Base-by-base conservation (phyloP, 2,113 vertebrate genomes). In the Rhinoderma darwinii region DNA sequence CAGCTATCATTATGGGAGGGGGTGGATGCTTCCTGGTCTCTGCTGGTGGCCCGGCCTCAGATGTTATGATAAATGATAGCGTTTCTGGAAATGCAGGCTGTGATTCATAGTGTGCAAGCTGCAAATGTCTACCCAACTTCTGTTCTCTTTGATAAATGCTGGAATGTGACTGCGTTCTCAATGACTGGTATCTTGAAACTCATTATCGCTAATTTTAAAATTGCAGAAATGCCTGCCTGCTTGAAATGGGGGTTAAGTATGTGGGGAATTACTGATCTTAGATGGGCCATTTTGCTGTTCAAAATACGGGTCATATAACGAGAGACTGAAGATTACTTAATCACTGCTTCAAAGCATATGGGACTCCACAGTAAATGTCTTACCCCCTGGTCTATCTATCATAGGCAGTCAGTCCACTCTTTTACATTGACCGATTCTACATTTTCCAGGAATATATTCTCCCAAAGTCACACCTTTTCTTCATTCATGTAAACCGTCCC, bases 41-140 rank as follows among this genome's bases (percentile, higher is more conserved):
- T 79, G 74, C 84, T 79, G 84, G 84, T 79, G 84, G 84, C 75
- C 84, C 66, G 32, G 22, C 84, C 75, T 79, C 59, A 70, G 59
- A 79, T 86, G 59, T 86, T 68, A 56, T 56, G 39, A 75, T 73
- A 84, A 73, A 84, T 74, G 25, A 66, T 30, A n/a, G 44, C 17
- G 35, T 11, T 43, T 75, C 37, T 41, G 22, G 37, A 61, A 41
- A 68, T 44, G 41, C 37, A 39, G 61, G 61, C 56, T 30, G 80
- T 82, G 80, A 82, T 82, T 82, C 80, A 82, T 82, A 27, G 61
- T 47, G 47, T 61, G 27, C 56, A 68, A 44, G 43, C 80, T 61
- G 51, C 61, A 82, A 43, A 66, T 66, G 25, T 82, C 25, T 68
- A 74, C 68, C 85, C 27, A 56, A 0, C 77, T 83, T 78, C 43